Evolutionary conservation across 2,113 vertebrate genomes (phyloP), one percentile per base, ranked within the genome.

Genomic region (Alosa alosa): DNA sequence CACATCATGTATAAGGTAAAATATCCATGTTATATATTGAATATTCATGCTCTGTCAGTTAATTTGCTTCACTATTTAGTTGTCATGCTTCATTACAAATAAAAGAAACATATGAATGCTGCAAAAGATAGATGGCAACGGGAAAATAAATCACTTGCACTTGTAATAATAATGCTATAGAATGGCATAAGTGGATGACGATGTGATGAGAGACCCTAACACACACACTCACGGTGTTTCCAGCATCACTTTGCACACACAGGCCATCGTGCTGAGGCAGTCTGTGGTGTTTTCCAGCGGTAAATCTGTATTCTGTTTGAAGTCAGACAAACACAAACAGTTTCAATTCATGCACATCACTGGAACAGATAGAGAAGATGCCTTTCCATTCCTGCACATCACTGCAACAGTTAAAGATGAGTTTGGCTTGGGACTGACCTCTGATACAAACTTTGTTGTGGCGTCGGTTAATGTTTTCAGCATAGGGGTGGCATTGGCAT

Each of bases 371-470:
- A 17, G 11, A 31, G 84, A 31, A 20, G 9, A n/a, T 25, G 22
- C 41, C 41, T 44, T 4, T 3, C 41, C 41, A 44, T 44, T 44
- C 41, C 41, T 4, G 4, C 50, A 52, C 9, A 52, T 52, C 50
- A 60, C 55, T 60, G 55, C 18, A 60, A 22, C 18, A 20, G 18
- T 6, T 60, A 6, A 5, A 39, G 84, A 36, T 36, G 25, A 17
- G 25, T 78, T 11, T 31, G 4, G 44, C 94, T 95, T 87, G 52
- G 50, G 11, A 55, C 52, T 18, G 55, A 99, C 98, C 96, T 99
- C 98, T 0, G 98, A 99, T 39, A 99, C 98, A 94, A 99, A 99
- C 92, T 99, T 99, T 0, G 98, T 99, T 4, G 97, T 99, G 91
- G 97, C 96, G 64, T 99, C 98, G 78, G 98, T 99, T 93, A 99